Evolutionary conservation across 2,797 vertebrate species (phyloP), one percentile per base, ranked within the genome.

Genomic region (Danio aesculapii): DNA sequence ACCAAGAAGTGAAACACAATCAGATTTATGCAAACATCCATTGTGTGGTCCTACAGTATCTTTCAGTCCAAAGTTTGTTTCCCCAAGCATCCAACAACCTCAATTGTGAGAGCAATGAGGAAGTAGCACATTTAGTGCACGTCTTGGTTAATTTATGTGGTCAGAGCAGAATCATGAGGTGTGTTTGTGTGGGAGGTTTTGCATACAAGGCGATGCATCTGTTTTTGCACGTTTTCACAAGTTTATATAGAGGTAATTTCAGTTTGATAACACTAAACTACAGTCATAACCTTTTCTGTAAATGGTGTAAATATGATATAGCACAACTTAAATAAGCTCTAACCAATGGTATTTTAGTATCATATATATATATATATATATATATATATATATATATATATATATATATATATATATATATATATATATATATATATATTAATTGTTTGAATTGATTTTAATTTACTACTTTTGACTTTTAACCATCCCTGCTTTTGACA

Each of bases 131-230:
- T 57, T 55, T 67, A 68, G 16, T 41, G 47, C 10, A 5, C 8
- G 5, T 9, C 61, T n/a, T 46, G 52, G 52, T 77, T 49, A 17
- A 30, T 30, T 5, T 62, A 16, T 71, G 77, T 79, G 77, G 67
- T 62, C 67, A 69, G 17, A 69, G 46, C 46, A 62, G 16, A 21
- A 62, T 52, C 57, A 69, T 17, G 68, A 52, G 66, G 47, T 62
- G 46, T 43, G 30, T 9, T 6, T 0, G 16, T 6, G 55, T 61
- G 64, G 55, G 44, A 19, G 77, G 44, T 21, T 69, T 70, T 78
- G 21, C 43, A 8, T 7, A 3, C 57, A 50, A 19, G 44, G 77
- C 71, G 77, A 71, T 63, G 47, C 77, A 46, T 71, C 16, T 16
- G 63, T 6, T 58, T 63, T 58, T 47, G 66, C 66, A 78, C 0